phyloP scores from a whole-genome alignment of 2,113 vertebrate genomes.

The Phaethornis superciliosus region DNA sequence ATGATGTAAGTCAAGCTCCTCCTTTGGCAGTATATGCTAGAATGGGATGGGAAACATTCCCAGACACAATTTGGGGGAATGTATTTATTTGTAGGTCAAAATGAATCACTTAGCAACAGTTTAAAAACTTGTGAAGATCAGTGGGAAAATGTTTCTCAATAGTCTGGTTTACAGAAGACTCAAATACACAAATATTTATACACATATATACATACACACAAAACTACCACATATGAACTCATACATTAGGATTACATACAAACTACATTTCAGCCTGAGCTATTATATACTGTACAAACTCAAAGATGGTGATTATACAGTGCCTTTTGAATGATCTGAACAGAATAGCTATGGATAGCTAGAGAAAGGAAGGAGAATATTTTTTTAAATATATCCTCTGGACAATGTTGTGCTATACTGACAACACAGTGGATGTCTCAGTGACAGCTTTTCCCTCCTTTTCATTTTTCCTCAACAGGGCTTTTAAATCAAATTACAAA shows the following conservation, averaged over 20 bases:
- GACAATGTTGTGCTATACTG: background rate
- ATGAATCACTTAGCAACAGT: background rate
- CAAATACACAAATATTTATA: background rate
- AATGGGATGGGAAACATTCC: background rate
- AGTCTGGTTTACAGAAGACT: background rate
- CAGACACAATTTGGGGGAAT: background rate
- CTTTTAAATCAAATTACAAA: background rate
- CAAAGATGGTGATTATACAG: background rate
- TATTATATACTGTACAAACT: background rate
- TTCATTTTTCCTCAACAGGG: background rate
- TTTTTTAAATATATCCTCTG: background rate
- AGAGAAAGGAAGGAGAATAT: background rate
- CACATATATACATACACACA: background rate
- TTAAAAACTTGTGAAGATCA: background rate
- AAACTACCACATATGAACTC: background rate
- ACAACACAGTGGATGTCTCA: fast-evolving
- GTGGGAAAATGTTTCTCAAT: background rate
- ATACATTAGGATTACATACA: background rate
- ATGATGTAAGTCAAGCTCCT: background rate
- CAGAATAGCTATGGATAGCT: background rate
- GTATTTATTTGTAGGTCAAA: background rate
- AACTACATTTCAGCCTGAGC: background rate
- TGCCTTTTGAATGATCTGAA: background rate
- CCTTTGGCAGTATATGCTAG: background rate
- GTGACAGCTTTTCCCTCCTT: background rate